Evolutionary conservation across 2,888 invertebrate species (phyloP), one percentile per base, ranked within the genome.

Genomic region (Fragum whitleyi): DNA sequence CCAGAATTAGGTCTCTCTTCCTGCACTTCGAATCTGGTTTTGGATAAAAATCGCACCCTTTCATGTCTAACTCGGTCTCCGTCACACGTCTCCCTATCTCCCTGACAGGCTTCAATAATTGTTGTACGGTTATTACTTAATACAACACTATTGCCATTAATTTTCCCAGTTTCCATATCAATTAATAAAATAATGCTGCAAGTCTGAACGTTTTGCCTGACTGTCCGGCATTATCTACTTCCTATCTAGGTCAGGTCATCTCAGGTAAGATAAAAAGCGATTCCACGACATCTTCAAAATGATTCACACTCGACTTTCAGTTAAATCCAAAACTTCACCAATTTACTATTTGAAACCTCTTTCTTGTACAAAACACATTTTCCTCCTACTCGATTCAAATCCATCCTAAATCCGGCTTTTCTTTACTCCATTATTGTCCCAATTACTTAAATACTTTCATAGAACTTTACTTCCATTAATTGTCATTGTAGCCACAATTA

Each of bases 61-160:
- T 65, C 65, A 42, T 65, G 65, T 32, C 65, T 36, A 26, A 65
- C 29, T 42, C 65, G 39, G 65, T 65, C 65, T 26, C 65, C 65
- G 23, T 65, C 42, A 11, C 21, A 39, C n/a, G 39, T 65, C 23
- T 42, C 65, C 65, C 65, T 65, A 19, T 65, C 65, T 11, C 39
- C 26, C 11, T 32, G 65, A 26, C 65, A 65, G n/a, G 65, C 32
- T 42, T 65, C 65, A 16, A 65, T 65, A 9, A 65, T 65, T 5
- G 65, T 65, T 39, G 65, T 65, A 42, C 65, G 65, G 23, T 65
- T 65, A 42, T 65, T 65, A 42, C 65, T 65, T 65, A 65, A 39
- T 14, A 65, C 65, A 42, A 65, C 65, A 42, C 65, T 65, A 36
- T 65, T 65, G 36, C 65, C 65, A 65, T 65, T 65, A 19, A 65